Evolutionary conservation across 2,888 invertebrate genomes (phyloP).

Genomic region (Furcula furcula): DNA sequence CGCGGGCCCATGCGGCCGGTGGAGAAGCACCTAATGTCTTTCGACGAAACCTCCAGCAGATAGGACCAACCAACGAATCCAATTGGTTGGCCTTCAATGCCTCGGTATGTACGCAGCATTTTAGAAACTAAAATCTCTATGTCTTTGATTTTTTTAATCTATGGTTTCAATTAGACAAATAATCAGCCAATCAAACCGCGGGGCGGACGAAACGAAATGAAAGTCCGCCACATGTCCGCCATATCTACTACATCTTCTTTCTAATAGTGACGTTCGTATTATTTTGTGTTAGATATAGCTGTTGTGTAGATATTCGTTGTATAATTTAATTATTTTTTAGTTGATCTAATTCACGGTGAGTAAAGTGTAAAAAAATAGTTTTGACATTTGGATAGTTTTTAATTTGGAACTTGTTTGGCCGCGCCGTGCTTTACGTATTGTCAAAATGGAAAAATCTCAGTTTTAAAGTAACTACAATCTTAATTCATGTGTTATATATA

Average conservation of each 20-base stretch:
- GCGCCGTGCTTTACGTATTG: slow-evolving; percentile 68
- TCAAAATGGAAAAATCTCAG: slow-evolving; percentile 68
- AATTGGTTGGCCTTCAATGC: too few species aligned
- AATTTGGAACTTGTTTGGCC: slow-evolving; percentile 58
- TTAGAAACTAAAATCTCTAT: too few species aligned
- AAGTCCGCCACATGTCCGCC: slow-evolving; percentile 79
- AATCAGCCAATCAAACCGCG: slow-evolving; percentile 43
- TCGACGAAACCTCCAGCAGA: too few species aligned
- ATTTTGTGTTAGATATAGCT: slow-evolving; percentile 70
- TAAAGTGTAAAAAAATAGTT: slow-evolving; percentile 38
- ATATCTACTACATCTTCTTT: slow-evolving; percentile 73
- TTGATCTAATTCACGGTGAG: slow-evolving; percentile 67
- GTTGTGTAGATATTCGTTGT: slow-evolving; percentile 69
- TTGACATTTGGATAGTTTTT: slow-evolving; percentile 45
- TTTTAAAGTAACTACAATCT: slow-evolving; percentile 41
- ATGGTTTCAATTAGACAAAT: slow-evolving; percentile 34
- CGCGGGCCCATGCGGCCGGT: too few species aligned
- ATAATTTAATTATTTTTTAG: slow-evolving; percentile 72
- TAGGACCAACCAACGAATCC: too few species aligned
- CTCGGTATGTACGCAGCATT: too few species aligned
- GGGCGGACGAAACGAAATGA: slow-evolving; percentile 58
- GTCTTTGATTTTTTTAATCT: slow-evolving; percentile 20
- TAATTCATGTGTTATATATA: slow-evolving; percentile 41
- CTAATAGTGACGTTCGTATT: slow-evolving; percentile 73
- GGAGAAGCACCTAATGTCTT: too few species aligned